Evolutionary conservation across 2,113 vertebrate species (phyloP).

Genomic region (Genyomyrus donnyi): DNA sequence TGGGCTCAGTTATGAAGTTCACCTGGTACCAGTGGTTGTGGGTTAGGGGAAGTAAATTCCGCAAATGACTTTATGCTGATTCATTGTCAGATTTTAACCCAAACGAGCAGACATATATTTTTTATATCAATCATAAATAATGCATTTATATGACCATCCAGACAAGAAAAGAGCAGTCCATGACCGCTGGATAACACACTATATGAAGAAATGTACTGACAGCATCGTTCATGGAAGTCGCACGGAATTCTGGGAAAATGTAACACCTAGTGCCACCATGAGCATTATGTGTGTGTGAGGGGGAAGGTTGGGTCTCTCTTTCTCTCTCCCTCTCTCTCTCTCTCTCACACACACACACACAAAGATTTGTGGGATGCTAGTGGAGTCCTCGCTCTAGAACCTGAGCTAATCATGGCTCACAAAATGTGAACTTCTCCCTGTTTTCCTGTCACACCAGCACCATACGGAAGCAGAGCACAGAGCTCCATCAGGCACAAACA

Average conservation of each 20-base stretch:
- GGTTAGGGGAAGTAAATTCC: neutral
- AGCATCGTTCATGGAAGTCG: neutral
- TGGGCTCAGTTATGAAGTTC: neutral
- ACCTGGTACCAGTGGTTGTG: neutral
- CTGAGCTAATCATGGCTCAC: slow-evolving; percentile 61
- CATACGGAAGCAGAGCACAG: slow-evolving; percentile 57
- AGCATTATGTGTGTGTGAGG: neutral
- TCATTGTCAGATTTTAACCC: neutral
- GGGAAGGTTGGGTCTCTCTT: slow-evolving; percentile 22
- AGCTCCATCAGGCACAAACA: slow-evolving; percentile 67
- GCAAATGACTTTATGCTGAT: neutral
- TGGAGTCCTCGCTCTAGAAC: slow-evolving; percentile 50
- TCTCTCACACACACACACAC: neutral
- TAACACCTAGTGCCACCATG: neutral
- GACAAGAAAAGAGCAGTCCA: neutral
- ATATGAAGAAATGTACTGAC: neutral
- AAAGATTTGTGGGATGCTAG: slow-evolving; percentile 48
- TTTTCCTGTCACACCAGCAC: slow-evolving; percentile 72
- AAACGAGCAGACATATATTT: neutral
- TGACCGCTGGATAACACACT: neutral
- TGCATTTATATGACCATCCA: neutral
- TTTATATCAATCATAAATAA: neutral
- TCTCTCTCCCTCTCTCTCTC: neutral
- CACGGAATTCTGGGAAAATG: neutral
- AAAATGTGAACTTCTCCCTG: slow-evolving; percentile 69